A percentile compares a stretch with the other conserved stretches of the same genome.
These are phyloP conservation scores for Tiphia femorata DNA, from an alignment of 2,888 invertebrate species.

Conservation along the genomic window DNA sequence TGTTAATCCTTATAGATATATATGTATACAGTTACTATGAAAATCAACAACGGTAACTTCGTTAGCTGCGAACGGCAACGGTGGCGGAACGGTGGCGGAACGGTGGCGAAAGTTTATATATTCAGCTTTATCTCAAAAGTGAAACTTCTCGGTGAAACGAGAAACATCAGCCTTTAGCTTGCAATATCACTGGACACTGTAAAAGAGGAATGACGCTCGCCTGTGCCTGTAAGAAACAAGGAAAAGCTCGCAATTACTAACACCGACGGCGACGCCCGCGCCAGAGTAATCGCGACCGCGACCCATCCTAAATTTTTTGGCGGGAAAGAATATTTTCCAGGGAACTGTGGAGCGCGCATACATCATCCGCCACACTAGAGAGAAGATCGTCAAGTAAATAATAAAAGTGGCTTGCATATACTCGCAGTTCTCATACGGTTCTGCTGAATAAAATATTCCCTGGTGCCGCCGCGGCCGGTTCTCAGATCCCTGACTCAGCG, in stretches of 20 bases:
- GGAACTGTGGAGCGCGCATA: slow-evolving; percentile 2
- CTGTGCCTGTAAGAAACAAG: background rate
- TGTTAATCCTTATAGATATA: too few species aligned
- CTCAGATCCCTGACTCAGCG: slow-evolving; percentile 22
- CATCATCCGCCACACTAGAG: background rate
- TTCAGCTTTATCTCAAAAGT: too few species aligned
- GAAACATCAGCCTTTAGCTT: too few species aligned
- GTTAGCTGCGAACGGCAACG: too few species aligned
- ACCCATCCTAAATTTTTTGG: background rate
- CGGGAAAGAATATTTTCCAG: background rate
- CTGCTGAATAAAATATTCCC: slow-evolving; percentile 54
- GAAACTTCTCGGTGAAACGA: too few species aligned
- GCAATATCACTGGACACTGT: too few species aligned
- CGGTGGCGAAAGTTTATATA: too few species aligned
- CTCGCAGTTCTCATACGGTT: slow-evolving; percentile 22
- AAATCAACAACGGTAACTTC: too few species aligned
- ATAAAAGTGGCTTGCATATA: slow-evolving; percentile 21
- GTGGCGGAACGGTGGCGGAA: too few species aligned
- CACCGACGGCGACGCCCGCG: background rate
- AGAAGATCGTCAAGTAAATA: slow-evolving; percentile 24
- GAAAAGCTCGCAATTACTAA: too few species aligned
- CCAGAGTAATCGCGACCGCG: slow-evolving; percentile 4
- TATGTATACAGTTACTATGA: too few species aligned
- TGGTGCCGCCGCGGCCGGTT: slow-evolving; percentile 33
- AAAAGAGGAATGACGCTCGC: too few species aligned